A percentile compares a stretch with the other conserved stretches of the same genome.
phyloP scores from a whole-genome alignment of 2,888 invertebrate genomes.

The Pachycephus smyrnensis region DNA sequence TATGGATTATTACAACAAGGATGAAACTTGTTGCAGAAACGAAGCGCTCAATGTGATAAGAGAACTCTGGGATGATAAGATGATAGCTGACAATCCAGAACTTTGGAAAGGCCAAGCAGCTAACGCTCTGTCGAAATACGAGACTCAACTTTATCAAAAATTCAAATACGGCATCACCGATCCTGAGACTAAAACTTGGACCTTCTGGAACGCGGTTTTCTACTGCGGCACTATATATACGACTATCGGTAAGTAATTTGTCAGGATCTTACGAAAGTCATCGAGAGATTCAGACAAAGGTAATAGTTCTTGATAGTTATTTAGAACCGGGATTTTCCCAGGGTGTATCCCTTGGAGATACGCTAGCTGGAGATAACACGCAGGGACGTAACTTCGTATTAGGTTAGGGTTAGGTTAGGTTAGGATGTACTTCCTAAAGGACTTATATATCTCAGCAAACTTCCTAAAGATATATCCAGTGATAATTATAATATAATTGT shows the following conservation, averaged over 20 bases:
- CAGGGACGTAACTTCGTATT: not conserved
- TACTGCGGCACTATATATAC: constrained; percentile 91
- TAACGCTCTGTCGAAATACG: constrained; percentile 70
- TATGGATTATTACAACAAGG: not conserved
- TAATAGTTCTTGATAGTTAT: too few relatives aligned
- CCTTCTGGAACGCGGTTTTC: constrained; percentile 88
- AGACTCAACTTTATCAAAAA: constrained; percentile 69
- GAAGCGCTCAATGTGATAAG: constrained; percentile 56
- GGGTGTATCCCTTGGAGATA: not conserved
- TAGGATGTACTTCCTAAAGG: not conserved
- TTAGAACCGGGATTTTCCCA: not conserved
- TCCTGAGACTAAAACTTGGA: constrained; percentile 75
- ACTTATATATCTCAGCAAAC: not conserved
- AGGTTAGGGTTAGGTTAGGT: not conserved
- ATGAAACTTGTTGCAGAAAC: constrained; percentile 47
- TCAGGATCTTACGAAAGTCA: not conserved
- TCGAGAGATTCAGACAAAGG: not conserved
- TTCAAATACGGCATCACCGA: constrained; percentile 68
- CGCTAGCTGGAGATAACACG: not conserved
- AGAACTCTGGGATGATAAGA: constrained; percentile 52
- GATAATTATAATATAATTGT: not conserved
- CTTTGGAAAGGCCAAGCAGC: constrained; percentile 70
- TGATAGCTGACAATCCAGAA: constrained; percentile 54
- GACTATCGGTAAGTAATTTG: constrained; percentile 80
- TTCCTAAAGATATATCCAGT: not conserved